Evolutionary conservation across 2,797 vertebrate species (phyloP).

Genomic region (Leptoclinus maculatus): DNA sequence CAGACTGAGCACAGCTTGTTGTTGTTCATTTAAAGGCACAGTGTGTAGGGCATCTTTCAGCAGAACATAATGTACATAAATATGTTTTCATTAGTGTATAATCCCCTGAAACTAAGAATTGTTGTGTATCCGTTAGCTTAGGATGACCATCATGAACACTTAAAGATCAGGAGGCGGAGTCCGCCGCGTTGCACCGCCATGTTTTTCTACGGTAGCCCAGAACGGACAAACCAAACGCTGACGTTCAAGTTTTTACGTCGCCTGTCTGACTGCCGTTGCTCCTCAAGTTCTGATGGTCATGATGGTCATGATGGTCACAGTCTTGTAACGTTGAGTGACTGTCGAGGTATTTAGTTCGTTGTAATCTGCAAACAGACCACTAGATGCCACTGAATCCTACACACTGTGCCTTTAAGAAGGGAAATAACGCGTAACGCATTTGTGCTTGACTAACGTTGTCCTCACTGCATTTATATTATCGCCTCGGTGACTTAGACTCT

Average conservation of each 20-base stretch:
- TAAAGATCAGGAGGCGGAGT: not conserved
- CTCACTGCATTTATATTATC: constrained; percentile 19
- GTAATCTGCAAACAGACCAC: not conserved
- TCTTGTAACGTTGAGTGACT: no score
- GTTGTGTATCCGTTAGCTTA: not conserved
- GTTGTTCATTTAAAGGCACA: not conserved
- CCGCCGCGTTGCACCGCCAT: not conserved
- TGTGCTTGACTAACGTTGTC: constrained; percentile 21
- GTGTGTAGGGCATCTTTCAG: not conserved
- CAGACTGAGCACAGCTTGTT: constrained; percentile 26
- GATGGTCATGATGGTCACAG: no score
- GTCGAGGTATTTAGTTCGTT: not conserved
- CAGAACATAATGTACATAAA: not conserved
- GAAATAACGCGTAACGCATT: not conserved
- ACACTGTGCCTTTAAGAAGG: not conserved
- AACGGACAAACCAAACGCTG: not conserved
- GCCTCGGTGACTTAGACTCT: constrained; percentile 25
- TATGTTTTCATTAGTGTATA: not conserved
- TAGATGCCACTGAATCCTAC: not conserved
- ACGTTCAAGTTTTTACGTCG: not conserved
- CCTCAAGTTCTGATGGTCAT: no score
- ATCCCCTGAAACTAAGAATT: not conserved
- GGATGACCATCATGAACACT: not conserved
- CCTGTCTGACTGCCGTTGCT: no score
- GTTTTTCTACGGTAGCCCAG: not conserved